These are phyloP conservation scores for Drosophila quadrilineata DNA, from an alignment of 1,140 invertebrate species.

Conservation along the genomic window DNA sequence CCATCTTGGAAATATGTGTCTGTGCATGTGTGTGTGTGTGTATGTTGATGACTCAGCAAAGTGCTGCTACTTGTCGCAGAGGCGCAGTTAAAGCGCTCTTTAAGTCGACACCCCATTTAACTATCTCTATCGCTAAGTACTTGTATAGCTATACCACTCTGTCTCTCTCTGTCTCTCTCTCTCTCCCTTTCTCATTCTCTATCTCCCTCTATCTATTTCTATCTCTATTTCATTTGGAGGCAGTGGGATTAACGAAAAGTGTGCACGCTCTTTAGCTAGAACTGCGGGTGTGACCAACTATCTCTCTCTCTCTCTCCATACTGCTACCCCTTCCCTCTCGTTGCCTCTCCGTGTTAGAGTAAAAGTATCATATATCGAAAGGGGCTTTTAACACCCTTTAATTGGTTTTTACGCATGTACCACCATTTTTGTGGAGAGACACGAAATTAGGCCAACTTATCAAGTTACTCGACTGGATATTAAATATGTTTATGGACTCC, in stretches of 20 bases:
- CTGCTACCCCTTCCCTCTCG: too few relatives aligned
- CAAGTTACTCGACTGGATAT: conserved; percentile 15
- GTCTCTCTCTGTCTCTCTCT: not conserved
- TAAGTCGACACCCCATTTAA: conserved; percentile 25
- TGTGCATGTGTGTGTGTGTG: not conserved
- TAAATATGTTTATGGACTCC: conserved; percentile 10
- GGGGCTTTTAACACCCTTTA: conserved; percentile 9
- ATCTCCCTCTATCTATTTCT: conserved; percentile 4
- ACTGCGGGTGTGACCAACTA: conserved; percentile 10
- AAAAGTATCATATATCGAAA: conserved; percentile 19
- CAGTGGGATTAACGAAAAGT: conserved; percentile 1
- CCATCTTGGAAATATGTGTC: conserved; percentile 11
- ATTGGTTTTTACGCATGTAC: conserved; percentile 9
- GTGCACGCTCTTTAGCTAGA: not conserved
- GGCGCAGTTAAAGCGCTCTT: conserved; percentile 3
- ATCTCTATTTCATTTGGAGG: not conserved
- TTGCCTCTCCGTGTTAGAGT: not conserved
- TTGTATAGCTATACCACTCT: not conserved
- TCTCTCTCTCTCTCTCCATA: too few relatives aligned
- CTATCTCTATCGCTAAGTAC: conserved; percentile 7
- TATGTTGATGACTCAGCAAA: conserved; percentile 10
- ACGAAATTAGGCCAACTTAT: conserved; percentile 12
- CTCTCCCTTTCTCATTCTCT: not conserved
- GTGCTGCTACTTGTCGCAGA: conserved; percentile 16
- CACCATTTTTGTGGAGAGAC: too few relatives aligned